phyloP scores from a whole-genome alignment of 2,797 vertebrate species.

The Poliocrania exsul region DNA sequence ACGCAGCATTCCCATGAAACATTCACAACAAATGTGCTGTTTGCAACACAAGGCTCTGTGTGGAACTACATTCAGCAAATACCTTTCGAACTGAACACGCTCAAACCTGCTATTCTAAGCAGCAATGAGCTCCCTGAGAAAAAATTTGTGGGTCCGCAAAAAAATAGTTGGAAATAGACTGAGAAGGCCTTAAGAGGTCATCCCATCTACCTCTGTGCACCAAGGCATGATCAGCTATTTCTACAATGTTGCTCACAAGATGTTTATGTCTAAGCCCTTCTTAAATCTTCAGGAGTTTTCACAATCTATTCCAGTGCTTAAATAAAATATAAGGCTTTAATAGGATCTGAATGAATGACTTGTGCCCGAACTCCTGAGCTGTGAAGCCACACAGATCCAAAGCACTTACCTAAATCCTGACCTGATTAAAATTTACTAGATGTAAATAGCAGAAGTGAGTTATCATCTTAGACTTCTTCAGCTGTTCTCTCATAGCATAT shows the following conservation, averaged over 20 bases:
- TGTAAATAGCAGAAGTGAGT: background rate
- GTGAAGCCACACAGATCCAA: background rate
- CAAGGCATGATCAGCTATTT: background rate
- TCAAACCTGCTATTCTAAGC: constrained; percentile 4
- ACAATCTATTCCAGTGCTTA: constrained; percentile 11
- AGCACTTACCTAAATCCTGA: constrained; percentile 38
- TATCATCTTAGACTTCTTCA: background rate
- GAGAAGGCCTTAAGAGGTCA: background rate
- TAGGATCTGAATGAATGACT: constrained; percentile 44
- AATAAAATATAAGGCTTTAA: constrained; percentile 49
- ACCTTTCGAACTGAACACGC: rapidly evolving
- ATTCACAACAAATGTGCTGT: background rate
- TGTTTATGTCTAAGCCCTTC: background rate
- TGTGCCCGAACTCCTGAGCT: constrained; percentile 4
- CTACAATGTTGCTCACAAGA: background rate
- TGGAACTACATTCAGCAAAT: background rate
- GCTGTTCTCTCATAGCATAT: background rate
- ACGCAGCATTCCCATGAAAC: background rate
- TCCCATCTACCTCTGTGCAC: background rate
- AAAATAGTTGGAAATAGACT: constrained; percentile 10
- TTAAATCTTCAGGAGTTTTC: constrained; percentile 34
- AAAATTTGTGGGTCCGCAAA: background rate
- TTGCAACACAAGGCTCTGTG: rapidly evolving
- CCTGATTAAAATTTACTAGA: constrained; percentile 26
- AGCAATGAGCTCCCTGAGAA: background rate